phyloP scores from a whole-genome alignment of 2,888 invertebrate genomes.

The Sesia bembeciformis region DNA sequence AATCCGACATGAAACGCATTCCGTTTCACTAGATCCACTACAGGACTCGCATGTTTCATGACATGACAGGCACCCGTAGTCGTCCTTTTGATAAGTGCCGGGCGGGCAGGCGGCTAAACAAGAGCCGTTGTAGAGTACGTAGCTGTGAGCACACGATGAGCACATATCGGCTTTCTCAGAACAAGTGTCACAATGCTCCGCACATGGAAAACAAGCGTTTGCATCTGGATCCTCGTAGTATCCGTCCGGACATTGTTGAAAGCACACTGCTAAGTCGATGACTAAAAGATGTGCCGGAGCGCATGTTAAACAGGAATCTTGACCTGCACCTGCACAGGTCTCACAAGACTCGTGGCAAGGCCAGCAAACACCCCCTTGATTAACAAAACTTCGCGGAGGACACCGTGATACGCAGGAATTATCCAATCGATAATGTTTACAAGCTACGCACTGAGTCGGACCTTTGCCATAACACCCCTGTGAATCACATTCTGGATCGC shows the following conservation, averaged over 20 bases:
- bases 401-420: conserved; percentile 90
- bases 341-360: conserved; percentile 92
- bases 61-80: conserved; percentile 87
- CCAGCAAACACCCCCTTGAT: conserved; percentile 87
- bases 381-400: conserved; percentile 88
- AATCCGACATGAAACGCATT: conserved; percentile 86
- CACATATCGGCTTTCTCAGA: conserved; percentile 89
- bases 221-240: conserved; percentile 88
- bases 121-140: conserved; percentile 87
- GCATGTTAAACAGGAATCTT: conserved; percentile 89
- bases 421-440: conserved; percentile 87
- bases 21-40: conserved; percentile 82
- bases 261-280: conserved; percentile 87
- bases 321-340: conserved; percentile 90
- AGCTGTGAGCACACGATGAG: conserved; percentile 89
- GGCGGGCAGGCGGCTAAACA: conserved; percentile 90
- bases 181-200: conserved; percentile 90
- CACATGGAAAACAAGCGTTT: conserved; percentile 89
- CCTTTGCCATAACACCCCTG: conserved; percentile 91
- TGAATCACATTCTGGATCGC: conserved; percentile 84
- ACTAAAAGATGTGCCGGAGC: conserved; percentile 88
- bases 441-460: conserved; percentile 87
- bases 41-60: conserved; percentile 88
- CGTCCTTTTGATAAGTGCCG: conserved; percentile 89
- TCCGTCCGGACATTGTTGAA: conserved; percentile 91